These are phyloP conservation scores for Hypsibius dujardini DNA, from an alignment of 1,140 invertebrate genomes.

Conservation along the genomic window DNA sequence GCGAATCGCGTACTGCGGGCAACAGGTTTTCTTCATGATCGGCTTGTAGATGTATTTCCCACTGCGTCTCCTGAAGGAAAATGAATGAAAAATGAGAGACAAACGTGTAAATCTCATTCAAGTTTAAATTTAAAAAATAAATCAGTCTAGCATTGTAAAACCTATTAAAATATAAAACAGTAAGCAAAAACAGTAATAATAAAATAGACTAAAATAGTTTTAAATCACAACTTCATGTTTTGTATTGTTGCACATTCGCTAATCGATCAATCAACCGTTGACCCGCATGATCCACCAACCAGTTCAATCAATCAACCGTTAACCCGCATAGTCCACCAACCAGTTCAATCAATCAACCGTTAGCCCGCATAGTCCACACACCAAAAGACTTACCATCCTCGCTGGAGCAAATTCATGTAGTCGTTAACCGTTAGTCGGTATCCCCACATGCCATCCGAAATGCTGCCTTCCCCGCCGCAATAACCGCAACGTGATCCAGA, in stretches of 20 bases:
- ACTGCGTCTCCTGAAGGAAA: constrained; percentile 39
- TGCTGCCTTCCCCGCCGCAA: constrained; percentile 51
- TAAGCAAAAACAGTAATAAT: no score
- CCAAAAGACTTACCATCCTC: constrained; percentile 84
- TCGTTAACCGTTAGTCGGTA: constrained; percentile 33
- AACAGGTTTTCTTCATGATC: constrained; percentile 68
- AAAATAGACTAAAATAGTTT: no score
- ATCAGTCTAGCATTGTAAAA: constrained; percentile 24
- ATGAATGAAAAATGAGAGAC: no score
- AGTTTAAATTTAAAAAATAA: no score
- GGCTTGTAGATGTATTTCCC: constrained; percentile 93
- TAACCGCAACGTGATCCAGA: constrained; percentile 62
- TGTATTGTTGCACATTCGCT: constrained; percentile 33
- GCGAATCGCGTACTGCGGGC: constrained; percentile 85
- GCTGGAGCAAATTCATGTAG: constrained; percentile 62
- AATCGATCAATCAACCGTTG: no score
- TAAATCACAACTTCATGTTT: no score
- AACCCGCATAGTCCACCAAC: no score
- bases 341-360: no score
- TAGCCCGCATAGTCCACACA: no score
- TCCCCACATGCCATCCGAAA: constrained; percentile 46
- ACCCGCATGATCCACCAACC: no score
- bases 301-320: no score
- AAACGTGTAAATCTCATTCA: no score
- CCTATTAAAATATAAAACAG: constrained; percentile 34